phyloP scores from a whole-genome alignment of 92 coral and sea anemone genomes.

The Heteractis magnifica region DNA sequence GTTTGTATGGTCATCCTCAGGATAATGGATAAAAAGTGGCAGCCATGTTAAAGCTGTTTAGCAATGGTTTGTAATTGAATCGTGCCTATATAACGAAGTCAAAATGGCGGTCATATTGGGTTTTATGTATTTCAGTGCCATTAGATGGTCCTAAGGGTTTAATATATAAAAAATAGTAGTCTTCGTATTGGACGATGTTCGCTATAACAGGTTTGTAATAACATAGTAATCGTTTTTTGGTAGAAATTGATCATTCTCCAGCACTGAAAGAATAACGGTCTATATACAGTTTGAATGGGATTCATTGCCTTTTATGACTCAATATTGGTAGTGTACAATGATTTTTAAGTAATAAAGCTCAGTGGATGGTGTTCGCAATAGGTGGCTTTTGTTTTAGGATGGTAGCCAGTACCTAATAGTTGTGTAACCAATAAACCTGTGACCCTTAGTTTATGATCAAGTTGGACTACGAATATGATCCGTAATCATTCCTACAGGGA shows the following conservation, averaged over 20 bases:
- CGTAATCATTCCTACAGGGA: too few relatives aligned
- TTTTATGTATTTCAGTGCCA: neutral
- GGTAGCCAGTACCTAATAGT: too few relatives aligned
- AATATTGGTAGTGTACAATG: too few relatives aligned
- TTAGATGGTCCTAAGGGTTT: neutral
- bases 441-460: too few relatives aligned
- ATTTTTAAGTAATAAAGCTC: too few relatives aligned
- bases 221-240: too few relatives aligned
- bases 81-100: neutral
- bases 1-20: neutral
- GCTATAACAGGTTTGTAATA: neutral
- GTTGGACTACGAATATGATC: too few relatives aligned
- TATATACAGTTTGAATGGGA: too few relatives aligned
- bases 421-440: too few relatives aligned
- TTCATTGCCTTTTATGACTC: too few relatives aligned
- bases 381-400: too few relatives aligned
- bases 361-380: too few relatives aligned
- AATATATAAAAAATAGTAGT: neutral
- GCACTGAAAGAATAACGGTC: neutral
- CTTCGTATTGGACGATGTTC: neutral
- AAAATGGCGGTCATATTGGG: neutral
- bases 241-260: neutral
- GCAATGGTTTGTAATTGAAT: neutral
- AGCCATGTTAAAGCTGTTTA: neutral
- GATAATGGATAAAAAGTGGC: neutral